Base-by-base conservation (phyloP, 2,113 vertebrate genomes). In the Microtus pennsylvanicus region DNA sequence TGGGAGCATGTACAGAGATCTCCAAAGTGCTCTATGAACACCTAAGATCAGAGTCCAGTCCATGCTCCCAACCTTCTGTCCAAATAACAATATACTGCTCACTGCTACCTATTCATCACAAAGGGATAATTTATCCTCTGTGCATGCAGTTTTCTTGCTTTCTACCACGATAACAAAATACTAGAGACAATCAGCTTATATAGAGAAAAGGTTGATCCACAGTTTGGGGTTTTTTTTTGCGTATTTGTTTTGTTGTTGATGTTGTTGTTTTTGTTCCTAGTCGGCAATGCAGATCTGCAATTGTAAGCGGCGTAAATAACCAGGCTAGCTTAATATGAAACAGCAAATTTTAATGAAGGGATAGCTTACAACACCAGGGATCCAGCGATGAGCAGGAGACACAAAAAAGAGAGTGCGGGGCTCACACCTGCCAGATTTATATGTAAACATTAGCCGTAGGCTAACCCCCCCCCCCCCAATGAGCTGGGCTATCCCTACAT, bases 81-180 rank as follows among this genome's bases (percentile, higher is more conserved):
- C 78, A 35, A 83, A n/a, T 80, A 81, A 80, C 38, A 88, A 14
- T 35, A 65, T 63, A 33, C 0, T 1, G 30, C 52, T 86, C 78
- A 55, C 1, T 19, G 3, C 30, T 76, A 2, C 81, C 61, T 30
- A n/a, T 35, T 91, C 82, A 65, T 33, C 35, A 94, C 78, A 72
- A 1, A 77, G 55, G 78, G n/a, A 91, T 85, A 14, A 85, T 70
- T 92, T 92, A 50, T 9, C 47, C 83, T 87, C 35, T 91, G 2
- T 91, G 22, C n/a, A 63, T 74, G 42, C 74, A 82, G 61, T 75
- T 91, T 87, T 91, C 30, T 94, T 89, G 24, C 61, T 69, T 90
- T 77, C 58, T 30, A 69, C 86, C n/a, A 86, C 58, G n/a, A 35
- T 61, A 78, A 90, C n/a, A 86, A 94, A 85, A 45, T 11, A 9